Conservation (phyloP, 2,888 invertebrate species). For the Lithophane leautieri region DNA sequence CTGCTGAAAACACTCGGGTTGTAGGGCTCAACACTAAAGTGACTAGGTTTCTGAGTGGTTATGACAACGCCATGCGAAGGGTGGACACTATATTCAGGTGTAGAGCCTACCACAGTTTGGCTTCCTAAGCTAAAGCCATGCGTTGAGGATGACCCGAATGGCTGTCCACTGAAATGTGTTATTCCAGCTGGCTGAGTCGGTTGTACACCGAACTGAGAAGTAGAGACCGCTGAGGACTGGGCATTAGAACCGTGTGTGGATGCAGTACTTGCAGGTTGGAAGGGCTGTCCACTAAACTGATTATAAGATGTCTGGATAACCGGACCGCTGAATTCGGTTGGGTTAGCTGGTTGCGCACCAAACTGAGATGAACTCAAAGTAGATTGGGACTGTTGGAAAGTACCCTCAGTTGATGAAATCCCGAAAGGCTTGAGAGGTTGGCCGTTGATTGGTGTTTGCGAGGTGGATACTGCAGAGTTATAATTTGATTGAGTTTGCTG, state of each 20-base stretch:
- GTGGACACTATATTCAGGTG: constrained; percentile 20
- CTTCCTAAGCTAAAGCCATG: constrained; percentile 20
- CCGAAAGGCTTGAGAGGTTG: constrained; percentile 24
- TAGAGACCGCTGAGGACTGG: constrained; percentile 29
- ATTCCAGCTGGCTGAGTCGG: constrained; percentile 47
- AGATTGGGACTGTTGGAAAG: constrained; percentile 36
- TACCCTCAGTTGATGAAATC: constrained; percentile 21
- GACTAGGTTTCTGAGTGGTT: constrained; percentile 39
- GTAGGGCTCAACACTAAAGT: constrained; percentile 23
- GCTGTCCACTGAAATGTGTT: constrained; percentile 18
- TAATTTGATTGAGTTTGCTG: constrained; percentile 38
- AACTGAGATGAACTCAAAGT: constrained; percentile 36
- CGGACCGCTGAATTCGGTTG: background rate
- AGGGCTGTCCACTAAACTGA: constrained; percentile 45
- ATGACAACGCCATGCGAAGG: constrained; percentile 24
- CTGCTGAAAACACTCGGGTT: constrained; percentile 18
- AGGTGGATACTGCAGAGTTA: constrained; percentile 26
- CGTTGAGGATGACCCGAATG: constrained; percentile 6
- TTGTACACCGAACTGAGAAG: constrained; percentile 58
- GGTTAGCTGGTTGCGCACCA: constrained; percentile 27
- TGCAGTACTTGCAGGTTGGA: constrained; percentile 47
- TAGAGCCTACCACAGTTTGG: constrained; percentile 34
- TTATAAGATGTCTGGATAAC: constrained; percentile 27
- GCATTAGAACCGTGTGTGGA: constrained; percentile 40
- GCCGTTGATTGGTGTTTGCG: constrained; percentile 21